These are phyloP conservation scores for Anas platyrhynchos DNA, from an alignment of 2,113 vertebrate genomes.

Conservation along the genomic window DNA sequence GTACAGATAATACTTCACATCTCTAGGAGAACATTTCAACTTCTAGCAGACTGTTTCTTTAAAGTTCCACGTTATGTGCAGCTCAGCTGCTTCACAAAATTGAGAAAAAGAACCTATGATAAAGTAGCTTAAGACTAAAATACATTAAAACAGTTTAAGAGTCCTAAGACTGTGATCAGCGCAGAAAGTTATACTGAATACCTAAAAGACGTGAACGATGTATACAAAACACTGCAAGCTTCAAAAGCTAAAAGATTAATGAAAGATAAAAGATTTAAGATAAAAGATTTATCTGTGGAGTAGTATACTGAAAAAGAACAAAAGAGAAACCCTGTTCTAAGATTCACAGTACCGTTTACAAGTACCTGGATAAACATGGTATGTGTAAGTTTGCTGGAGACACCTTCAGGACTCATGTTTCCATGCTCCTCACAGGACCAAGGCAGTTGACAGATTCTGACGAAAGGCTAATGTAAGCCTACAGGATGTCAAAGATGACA, in stretches of 20 bases:
- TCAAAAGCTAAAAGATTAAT: neutral
- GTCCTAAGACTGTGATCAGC: fast-evolving
- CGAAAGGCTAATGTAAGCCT: neutral
- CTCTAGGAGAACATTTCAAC: neutral
- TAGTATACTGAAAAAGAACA: neutral
- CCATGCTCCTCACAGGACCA: neutral
- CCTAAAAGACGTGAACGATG: neutral
- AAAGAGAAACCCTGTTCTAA: neutral
- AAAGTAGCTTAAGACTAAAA: neutral
- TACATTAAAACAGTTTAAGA: neutral
- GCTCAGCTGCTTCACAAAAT: neutral
- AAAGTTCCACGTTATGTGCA: neutral
- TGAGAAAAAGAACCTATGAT: neutral
- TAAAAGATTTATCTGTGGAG: neutral
- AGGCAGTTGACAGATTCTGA: neutral
- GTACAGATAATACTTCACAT: neutral
- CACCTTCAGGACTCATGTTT: neutral
- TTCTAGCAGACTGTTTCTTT: neutral
- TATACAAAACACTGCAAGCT: fast-evolving
- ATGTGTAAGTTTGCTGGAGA: neutral
- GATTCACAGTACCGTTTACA: neutral
- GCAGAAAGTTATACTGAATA: neutral
- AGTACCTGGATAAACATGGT: neutral
- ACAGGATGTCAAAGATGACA: neutral
- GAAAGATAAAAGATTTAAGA: too few relatives aligned